Evolutionary conservation across 2,797 vertebrate species (phyloP).

Genomic region (Artibeus lituratus): DNA sequence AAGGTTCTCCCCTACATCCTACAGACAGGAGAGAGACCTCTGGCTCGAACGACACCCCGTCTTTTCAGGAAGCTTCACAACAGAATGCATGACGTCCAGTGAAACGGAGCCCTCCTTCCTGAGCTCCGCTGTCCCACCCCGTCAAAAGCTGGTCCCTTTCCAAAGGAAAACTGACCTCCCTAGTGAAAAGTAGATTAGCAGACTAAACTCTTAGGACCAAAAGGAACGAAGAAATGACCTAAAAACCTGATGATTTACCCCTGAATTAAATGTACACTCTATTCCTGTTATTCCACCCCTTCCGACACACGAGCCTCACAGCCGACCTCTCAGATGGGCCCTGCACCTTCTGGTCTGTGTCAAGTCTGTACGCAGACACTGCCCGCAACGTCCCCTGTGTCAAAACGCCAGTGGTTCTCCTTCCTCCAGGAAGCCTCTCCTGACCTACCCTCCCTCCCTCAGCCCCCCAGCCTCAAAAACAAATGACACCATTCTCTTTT

Average conservation of each 20-base stretch:
- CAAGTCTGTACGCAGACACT: not conserved
- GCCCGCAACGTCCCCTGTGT: not conserved
- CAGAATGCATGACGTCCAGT: not conserved
- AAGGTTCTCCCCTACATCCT: not conserved
- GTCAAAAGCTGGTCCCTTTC: not conserved
- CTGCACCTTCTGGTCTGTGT: not conserved
- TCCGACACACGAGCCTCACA: not conserved
- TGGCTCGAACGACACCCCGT: not conserved
- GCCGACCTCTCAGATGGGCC: not conserved
- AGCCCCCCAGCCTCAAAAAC: not conserved
- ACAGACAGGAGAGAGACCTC: not conserved
- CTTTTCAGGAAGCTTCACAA: constrained; percentile 23
- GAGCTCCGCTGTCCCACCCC: not conserved
- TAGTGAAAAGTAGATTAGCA: not conserved
- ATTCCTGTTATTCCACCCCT: not conserved
- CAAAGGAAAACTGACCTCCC: not conserved
- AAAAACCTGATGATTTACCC: not conserved
- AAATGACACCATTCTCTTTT: not conserved
- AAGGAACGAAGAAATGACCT: not conserved
- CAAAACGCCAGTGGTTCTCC: not conserved
- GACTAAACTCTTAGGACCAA: constrained; percentile 1
- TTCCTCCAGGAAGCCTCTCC: not conserved
- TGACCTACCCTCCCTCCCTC: not conserved
- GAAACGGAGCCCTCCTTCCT: not conserved
- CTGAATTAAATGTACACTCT: not conserved